Conservation (phyloP, 2,888 invertebrate genomes). For the Ennomos quercinarius region DNA sequence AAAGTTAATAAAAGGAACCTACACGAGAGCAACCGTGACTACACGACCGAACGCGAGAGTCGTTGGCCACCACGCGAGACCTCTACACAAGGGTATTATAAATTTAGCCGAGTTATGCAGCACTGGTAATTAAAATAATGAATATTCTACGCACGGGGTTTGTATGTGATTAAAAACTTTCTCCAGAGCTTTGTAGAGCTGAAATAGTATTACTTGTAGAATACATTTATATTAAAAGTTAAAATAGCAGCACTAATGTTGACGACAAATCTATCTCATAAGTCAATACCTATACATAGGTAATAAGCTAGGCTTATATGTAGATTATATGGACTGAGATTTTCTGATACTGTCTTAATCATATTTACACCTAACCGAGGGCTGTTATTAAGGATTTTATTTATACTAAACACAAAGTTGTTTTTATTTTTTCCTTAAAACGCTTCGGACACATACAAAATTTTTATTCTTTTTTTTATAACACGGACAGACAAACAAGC, state of each 20-base stretch:
- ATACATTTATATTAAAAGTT: slow-evolving; percentile 1
- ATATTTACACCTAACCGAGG: too few species aligned
- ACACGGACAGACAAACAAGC: too few species aligned
- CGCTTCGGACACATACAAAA: too few species aligned
- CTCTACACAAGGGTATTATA: not conserved
- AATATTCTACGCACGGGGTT: slow-evolving; percentile 24
- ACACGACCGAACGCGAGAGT: slow-evolving; percentile 4
- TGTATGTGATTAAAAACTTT: slow-evolving; percentile 30
- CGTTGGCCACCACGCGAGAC: not conserved
- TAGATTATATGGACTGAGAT: too few species aligned
- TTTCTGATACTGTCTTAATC: too few species aligned
- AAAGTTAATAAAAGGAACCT: slow-evolving; percentile 18
- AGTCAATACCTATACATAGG: too few species aligned
- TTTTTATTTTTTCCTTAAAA: too few species aligned
- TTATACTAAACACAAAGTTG: too few species aligned
- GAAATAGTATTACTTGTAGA: slow-evolving; percentile 11
- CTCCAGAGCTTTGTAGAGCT: not conserved
- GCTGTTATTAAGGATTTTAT: too few species aligned
- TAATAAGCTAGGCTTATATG: too few species aligned
- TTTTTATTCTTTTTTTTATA: too few species aligned
- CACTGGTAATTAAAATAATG: slow-evolving; percentile 17
- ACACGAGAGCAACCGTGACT: slow-evolving; percentile 2
- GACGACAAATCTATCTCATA: too few species aligned
- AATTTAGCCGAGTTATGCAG: slow-evolving; percentile 4
- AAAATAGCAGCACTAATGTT: not conserved